These are phyloP conservation scores for Pyrrhopygopsis socrates DNA, from an alignment of 2,888 invertebrate genomes.

Conservation along the genomic window DNA sequence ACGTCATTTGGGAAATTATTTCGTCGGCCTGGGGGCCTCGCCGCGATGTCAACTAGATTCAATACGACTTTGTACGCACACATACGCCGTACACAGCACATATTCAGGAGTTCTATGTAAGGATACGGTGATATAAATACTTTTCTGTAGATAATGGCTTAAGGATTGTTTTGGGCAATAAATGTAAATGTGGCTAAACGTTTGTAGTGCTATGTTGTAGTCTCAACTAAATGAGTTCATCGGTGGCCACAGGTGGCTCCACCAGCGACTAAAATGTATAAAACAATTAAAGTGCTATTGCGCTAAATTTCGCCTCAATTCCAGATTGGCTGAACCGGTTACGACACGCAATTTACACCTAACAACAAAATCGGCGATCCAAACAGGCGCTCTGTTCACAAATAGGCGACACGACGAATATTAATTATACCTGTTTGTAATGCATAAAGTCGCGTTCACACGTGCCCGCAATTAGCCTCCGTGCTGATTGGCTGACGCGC, in stretches of 20 bases:
- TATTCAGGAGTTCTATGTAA: not conserved
- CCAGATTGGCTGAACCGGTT: not conserved
- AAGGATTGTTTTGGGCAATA: not conserved
- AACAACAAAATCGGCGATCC: slow-evolving; percentile 8
- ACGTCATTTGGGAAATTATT: slow-evolving; percentile 93
- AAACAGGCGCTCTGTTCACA: slow-evolving; percentile 13
- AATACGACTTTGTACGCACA: not conserved
- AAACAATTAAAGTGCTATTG: slow-evolving; percentile 1
- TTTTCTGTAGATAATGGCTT: not conserved
- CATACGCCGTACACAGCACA: not conserved
- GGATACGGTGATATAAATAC: not conserved
- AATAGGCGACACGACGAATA: slow-evolving; percentile 31
- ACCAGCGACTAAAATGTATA: not conserved
- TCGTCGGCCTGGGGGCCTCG: slow-evolving; percentile 86
- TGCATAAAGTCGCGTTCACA: slow-evolving; percentile 35
- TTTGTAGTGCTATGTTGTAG: too few relatives aligned
- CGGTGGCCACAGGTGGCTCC: not conserved
- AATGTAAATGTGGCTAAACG: too few relatives aligned
- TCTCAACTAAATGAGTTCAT: not conserved
- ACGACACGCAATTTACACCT: slow-evolving; percentile 9
- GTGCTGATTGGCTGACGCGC: slow-evolving; percentile 18
- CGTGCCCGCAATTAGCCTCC: slow-evolving; percentile 39
- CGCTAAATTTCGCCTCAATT: slow-evolving; percentile 2
- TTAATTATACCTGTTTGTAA: slow-evolving; percentile 30
- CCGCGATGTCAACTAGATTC: slow-evolving; percentile 81